A percentile compares a stretch with the other conserved stretches of the same genome.
phyloP scores from a whole-genome alignment of 1,140 invertebrate genomes.

The Harlomillsia oculata region DNA sequence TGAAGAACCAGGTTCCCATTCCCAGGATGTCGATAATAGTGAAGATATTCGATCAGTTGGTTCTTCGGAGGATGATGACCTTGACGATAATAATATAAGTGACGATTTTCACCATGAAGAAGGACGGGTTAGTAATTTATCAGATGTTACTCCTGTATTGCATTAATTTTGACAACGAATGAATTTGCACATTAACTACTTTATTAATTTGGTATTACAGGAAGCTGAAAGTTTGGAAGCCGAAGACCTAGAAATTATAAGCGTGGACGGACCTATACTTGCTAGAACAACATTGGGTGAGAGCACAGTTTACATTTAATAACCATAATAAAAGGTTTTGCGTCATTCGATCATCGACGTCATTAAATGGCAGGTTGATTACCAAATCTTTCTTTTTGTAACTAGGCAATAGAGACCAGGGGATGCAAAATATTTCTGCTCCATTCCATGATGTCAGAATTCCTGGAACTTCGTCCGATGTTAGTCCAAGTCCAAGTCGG shows the following conservation, averaged over 20 bases:
- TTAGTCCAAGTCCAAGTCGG: not conserved
- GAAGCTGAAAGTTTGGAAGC: slow-evolving; percentile 33
- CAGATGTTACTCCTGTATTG: not conserved
- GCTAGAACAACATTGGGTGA: too few relatives aligned
- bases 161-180: not conserved
- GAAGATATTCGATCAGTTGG: slow-evolving; percentile 39
- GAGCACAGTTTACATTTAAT: too few relatives aligned
- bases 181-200: not conserved
- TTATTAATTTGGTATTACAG: slow-evolving; percentile 4
- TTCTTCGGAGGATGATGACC: slow-evolving; percentile 41
- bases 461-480: slow-evolving; percentile 3
- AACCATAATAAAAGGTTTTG: too few relatives aligned
- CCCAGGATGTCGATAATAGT: not conserved
- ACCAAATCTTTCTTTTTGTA: too few relatives aligned
- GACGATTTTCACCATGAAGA: slow-evolving; percentile 39
- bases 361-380: too few relatives aligned
- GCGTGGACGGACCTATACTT: too few relatives aligned
- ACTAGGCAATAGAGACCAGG: too few relatives aligned
- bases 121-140: slow-evolving; percentile 45
- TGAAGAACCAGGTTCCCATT: too few relatives aligned
- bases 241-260: slow-evolving; percentile 7
- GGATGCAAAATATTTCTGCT: too few relatives aligned
- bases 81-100: slow-evolving; percentile 39
- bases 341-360: too few relatives aligned
- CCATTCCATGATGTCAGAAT: too few relatives aligned